A percentile compares a stretch with the other conserved stretches of the same genome.
These are phyloP conservation scores for Octomys mimax DNA, from an alignment of 2,797 vertebrate genomes.

Conservation along the genomic window DNA sequence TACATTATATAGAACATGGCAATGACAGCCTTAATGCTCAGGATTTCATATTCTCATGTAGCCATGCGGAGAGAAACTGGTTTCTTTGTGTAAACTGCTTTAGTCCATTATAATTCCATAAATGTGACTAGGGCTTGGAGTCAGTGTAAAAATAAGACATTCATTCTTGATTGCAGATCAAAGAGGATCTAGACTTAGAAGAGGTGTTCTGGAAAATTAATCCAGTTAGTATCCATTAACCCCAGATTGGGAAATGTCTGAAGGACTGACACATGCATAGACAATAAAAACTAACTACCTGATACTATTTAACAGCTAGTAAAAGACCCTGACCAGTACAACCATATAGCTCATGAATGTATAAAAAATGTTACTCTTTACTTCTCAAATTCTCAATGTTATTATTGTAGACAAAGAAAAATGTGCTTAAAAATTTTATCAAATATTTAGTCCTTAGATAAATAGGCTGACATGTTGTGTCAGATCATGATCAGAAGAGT, in stretches of 20 bases:
- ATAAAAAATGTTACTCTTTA: background rate
- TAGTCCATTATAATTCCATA: background rate
- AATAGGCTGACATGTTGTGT: background rate
- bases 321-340: background rate
- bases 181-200: conserved; percentile 8
- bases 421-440: background rate
- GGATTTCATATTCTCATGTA: background rate
- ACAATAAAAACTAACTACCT: background rate
- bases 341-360: background rate
- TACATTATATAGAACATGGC: background rate
- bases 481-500: background rate
- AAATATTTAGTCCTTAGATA: conserved; percentile 40
- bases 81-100: conserved; percentile 46
- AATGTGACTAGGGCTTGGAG: background rate
- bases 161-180: conserved; percentile 12
- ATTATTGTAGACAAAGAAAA: conserved; percentile 14
- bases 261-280: background rate
- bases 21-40: background rate
- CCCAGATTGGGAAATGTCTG: background rate
- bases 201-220: background rate
- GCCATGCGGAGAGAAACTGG: background rate
- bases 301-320: background rate
- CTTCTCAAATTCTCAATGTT: background rate
- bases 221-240: background rate
- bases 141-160: background rate